Evolutionary conservation across 2,113 vertebrate genomes (phyloP).

Genomic region (Phycodurus eques): DNA sequence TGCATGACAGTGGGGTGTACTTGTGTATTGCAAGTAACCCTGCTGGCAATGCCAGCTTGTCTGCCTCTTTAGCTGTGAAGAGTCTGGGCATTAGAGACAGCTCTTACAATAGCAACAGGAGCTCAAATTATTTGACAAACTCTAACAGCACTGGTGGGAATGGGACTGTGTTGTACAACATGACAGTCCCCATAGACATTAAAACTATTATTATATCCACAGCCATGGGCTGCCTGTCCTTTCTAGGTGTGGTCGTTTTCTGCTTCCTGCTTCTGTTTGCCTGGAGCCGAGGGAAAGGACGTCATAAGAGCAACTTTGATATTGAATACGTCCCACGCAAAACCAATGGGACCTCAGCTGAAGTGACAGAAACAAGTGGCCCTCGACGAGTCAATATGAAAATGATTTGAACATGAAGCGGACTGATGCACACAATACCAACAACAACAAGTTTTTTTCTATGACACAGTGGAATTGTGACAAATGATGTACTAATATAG

Average conservation of each 20-base stretch:
- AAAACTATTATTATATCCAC: conserved; percentile 98
- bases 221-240: conserved; percentile 98
- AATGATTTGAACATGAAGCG: conserved; percentile 82
- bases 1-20: conserved; percentile 94
- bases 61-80: conserved; percentile 89
- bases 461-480: conserved; percentile 68
- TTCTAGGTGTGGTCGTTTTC: conserved; percentile 94
- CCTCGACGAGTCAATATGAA: conserved; percentile 98
- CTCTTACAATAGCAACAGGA: conserved; percentile 89
- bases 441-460: conserved; percentile 28
- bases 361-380: conserved; percentile 80
- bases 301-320: conserved; percentile 94
- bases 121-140: conserved; percentile 89
- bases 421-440: conserved; percentile 4
- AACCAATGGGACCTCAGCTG: conserved; percentile 83
- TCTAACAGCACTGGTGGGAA: conserved; percentile 91
- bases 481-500: conserved; percentile 61
- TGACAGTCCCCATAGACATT: conserved; percentile 93
- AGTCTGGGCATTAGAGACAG: conserved; percentile 80
- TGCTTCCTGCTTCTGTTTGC: conserved; percentile 95
- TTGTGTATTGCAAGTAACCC: conserved; percentile 92
- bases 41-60: conserved; percentile 91
- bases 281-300: conserved; percentile 96
- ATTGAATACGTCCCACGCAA: conserved; percentile 96
- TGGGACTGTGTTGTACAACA: conserved; percentile 86